phyloP scores from a whole-genome alignment of 2,888 invertebrate species.

The Euzetes globulus region DNA sequence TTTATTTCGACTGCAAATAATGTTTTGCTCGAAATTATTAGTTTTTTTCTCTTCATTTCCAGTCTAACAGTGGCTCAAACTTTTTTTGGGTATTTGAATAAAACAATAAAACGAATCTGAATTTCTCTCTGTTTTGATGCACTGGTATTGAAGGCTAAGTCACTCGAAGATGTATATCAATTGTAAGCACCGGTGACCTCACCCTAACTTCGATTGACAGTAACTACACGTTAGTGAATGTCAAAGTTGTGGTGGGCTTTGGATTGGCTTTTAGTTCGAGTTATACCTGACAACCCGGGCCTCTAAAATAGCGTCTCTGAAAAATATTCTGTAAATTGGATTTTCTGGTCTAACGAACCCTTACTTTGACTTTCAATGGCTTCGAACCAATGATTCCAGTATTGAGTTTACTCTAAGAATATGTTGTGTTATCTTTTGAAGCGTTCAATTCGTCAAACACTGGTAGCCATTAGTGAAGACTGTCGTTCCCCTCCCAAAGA shows the following conservation, averaged over 20 bases:
- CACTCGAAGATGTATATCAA: neutral
- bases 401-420: neutral
- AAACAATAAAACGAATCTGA: neutral
- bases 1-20: neutral
- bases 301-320: neutral
- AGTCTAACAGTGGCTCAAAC: too few relatives aligned
- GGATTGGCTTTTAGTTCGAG: neutral
- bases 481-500: neutral
- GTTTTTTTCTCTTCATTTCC: too few relatives aligned
- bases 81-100: neutral
- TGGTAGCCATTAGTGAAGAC: neutral
- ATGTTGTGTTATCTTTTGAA: neutral
- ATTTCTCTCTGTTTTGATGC: too few relatives aligned
- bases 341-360: conserved; percentile 20
- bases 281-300: conserved; percentile 1
- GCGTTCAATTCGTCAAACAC: neutral
- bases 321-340: conserved; percentile 22
- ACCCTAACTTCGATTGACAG: conserved; percentile 13
- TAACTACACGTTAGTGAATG: conserved; percentile 18
- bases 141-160: neutral
- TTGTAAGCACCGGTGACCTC: neutral
- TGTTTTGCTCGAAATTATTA: too few relatives aligned
- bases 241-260: conserved; percentile 17
- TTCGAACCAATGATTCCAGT: conserved; percentile 4
- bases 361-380: neutral